Conservation (phyloP, 2,888 invertebrate species). For the Sphecodes monilicornis region DNA sequence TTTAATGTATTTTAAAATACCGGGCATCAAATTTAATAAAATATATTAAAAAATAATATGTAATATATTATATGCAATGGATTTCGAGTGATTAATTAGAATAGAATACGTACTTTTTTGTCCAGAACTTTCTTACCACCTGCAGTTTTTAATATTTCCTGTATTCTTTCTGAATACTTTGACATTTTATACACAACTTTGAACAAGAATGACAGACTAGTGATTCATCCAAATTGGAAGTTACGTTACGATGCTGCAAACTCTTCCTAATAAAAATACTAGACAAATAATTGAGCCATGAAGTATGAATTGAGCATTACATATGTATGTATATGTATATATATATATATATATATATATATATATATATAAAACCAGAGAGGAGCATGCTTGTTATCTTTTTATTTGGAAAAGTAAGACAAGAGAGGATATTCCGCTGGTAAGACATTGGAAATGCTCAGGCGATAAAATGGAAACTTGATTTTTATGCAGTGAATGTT, state of each 20-base stretch:
- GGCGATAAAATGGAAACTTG: background rate
- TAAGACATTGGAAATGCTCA: background rate
- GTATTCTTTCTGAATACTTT: conserved; percentile 52
- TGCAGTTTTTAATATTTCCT: conserved; percentile 60
- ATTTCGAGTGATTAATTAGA: background rate
- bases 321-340: too few relatives aligned
- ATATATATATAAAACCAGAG: too few relatives aligned
- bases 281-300: conserved; percentile 2
- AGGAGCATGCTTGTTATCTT: too few relatives aligned
- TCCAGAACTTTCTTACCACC: conserved; percentile 68
- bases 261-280: conserved; percentile 19
- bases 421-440: too few relatives aligned
- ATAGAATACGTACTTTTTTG: conserved; percentile 65
- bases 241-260: background rate
- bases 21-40: background rate
- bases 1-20: background rate
- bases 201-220: background rate
- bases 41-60: background rate
- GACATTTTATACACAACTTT: conserved; percentile 59
- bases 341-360: too few relatives aligned
- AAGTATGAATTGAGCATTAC: too few relatives aligned
- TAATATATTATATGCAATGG: background rate
- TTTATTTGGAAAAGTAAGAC: background rate
- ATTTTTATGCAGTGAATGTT: background rate
- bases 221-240: background rate